Evolutionary conservation across 2,797 vertebrate genomes (phyloP), one percentile per base, ranked within the genome.

Genomic region (Toxotes lorentzi): DNA sequence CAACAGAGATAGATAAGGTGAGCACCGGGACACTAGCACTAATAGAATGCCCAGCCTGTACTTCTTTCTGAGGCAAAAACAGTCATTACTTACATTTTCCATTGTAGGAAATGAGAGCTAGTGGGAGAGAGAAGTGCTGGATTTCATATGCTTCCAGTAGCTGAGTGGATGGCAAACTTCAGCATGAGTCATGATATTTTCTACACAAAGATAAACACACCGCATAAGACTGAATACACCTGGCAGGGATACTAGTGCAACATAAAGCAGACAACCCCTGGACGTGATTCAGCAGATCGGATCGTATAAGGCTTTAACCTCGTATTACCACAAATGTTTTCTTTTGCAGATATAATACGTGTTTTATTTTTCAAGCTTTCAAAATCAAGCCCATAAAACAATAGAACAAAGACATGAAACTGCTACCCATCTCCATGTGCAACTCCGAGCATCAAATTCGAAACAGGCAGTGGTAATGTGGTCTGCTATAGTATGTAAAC

Each of bases 171-270:
- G 7, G 35, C 12, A 65, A 61, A 60, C 34, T 24, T 57, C 41
- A 43, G 10, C 56, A 61, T 64, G 34, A 75, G n/a, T 75, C 64
- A 50, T 45, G 35, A 75, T 54, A 51, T 78, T 51, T 74, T 58
- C 50, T 45, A 45, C 35, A 63, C 3, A 76, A 70, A 70, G 54
- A 62, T 35, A 80, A 58, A 71, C 50, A 70, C 40, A n/a, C 11
- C 61, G 23, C 5, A 12, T 2, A 38, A 5, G 48, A 58, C 19
- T 48, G 56, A 59, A 67, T 47, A 70, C 8, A 56, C 34, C 16
- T 40, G 45, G 50, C 50, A 56, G 60, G 19, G 41, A 61, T 67
- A 47, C 21, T 32, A 11, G 67, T 38, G 27, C 8, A 24, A 56
- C 4, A 43, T 30, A 69, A 51, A 73, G 14, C 4, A 76, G 16